Base-by-base conservation (phyloP, 2,888 invertebrate species). In the Torymus texanus region DNA sequence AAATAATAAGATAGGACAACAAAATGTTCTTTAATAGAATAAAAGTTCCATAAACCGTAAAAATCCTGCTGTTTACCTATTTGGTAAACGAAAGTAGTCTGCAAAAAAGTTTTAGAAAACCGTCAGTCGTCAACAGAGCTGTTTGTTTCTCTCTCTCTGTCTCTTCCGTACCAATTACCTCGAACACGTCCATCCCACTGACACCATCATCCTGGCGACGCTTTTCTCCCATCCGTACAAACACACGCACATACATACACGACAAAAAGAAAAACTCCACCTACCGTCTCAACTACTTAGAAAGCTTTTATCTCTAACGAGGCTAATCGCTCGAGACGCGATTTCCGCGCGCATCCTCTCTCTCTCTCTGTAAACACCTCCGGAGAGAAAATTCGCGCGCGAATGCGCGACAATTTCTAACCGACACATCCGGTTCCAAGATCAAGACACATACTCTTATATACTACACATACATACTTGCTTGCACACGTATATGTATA, bases 281-380 rank as follows among this genome's bases (percentile, higher is more conserved):
- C 16, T 5, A 53, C 21, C 50, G 18, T n/a, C 21, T 61, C 61
- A 13, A 53, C 61, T 24, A 63, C 70, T 76, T 76, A 76, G 76
- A 76, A 70, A 76, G 77, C 65, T 65, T 62, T 75, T 75, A 75
- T 68, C 55, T 16, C 77, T 63, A 77, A 77, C 24, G 77, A 77
- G 77, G 77, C 71, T 77, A 77, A 77, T 77, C 77, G 71, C 65
- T 77, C 65, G 71, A 63, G 65, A 77, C 41, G 65, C 71, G 63
- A 76, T 68, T 68, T 70, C 41, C 41, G 41, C 41, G 41, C 41
- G 41, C 41, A 41, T 41, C 70, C 76, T 61, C 18, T 18, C 56
- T 10, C 10, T 5, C 61, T 24, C 11, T 29, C 66, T 13, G 29
- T 24, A 21, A 41, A 29, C 55, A 70, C 62, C 55, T 70, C 62